A percentile compares a stretch with the other conserved stretches of the same genome.
Conservation (phyloP, 2,888 invertebrate species). For the Patella pellucida region DNA sequence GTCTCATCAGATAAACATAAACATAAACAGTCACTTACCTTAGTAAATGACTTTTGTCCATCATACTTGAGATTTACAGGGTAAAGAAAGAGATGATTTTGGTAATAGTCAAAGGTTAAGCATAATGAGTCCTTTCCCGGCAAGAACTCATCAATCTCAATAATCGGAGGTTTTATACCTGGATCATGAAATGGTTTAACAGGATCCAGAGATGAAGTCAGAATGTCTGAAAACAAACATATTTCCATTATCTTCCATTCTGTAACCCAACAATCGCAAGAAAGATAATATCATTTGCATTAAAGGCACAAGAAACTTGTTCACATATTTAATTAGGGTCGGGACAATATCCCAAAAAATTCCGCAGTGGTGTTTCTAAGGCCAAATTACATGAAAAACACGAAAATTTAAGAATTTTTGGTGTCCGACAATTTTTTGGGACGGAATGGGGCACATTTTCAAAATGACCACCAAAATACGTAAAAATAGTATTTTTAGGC, state of each 20-base stretch:
- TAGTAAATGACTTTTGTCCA: conserved; percentile 89
- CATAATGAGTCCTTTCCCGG: conserved; percentile 62
- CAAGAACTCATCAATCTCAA: conserved; percentile 87
- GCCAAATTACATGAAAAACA: too few relatives aligned
- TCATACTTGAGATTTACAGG: conserved; percentile 89
- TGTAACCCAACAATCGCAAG: background rate
- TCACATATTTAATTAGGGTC: background rate
- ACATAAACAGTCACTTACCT: conserved; percentile 71
- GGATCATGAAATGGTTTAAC: conserved; percentile 88
- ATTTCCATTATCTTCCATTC: background rate
- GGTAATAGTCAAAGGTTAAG: conserved; percentile 85
- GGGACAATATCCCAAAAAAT: too few relatives aligned
- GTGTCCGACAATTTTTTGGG: too few relatives aligned
- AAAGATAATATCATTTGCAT: background rate
- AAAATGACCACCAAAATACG: too few relatives aligned
- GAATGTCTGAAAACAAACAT: conserved; percentile 77
- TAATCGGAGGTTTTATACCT: conserved; percentile 81
- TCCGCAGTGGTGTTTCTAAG: too few relatives aligned
- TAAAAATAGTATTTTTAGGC: too few relatives aligned
- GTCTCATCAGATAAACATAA: too few relatives aligned
- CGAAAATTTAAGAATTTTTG: too few relatives aligned
- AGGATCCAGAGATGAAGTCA: conserved; percentile 86
- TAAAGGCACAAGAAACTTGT: background rate
- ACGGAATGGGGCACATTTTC: too few relatives aligned
- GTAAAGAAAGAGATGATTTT: conserved; percentile 93